A percentile compares a stretch with the other conserved stretches of the same genome.
phyloP scores from a whole-genome alignment of 2,113 vertebrate genomes.

The Hystrix cristata region DNA sequence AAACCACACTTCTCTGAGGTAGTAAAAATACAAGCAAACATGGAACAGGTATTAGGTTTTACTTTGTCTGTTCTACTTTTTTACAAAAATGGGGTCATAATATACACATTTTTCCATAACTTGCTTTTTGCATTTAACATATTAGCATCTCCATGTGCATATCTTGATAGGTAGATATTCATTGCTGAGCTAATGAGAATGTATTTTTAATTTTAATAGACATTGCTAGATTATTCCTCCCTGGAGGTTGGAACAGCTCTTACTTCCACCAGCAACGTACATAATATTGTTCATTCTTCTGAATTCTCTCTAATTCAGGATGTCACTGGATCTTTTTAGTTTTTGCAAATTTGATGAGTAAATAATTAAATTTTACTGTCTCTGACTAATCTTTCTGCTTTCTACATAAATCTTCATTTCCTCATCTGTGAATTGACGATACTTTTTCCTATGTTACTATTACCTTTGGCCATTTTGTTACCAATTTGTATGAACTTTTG shows the following conservation, averaged over 20 bases:
- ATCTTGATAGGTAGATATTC: not conserved
- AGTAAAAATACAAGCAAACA: not conserved
- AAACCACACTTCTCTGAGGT: not conserved
- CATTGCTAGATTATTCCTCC: not conserved
- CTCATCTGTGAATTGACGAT: not conserved
- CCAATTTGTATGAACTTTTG: slow-evolving; percentile 16
- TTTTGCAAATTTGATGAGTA: not conserved
- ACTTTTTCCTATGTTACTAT: not conserved
- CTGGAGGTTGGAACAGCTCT: not conserved
- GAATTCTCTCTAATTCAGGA: not conserved
- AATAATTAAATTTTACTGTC: slow-evolving; percentile 18
- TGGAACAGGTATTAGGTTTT: not conserved
- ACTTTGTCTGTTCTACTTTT: not conserved
- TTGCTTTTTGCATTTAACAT: not conserved
- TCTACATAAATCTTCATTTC: slow-evolving; percentile 20
- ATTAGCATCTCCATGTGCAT: not conserved
- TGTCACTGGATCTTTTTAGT: not conserved
- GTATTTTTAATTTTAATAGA: not conserved
- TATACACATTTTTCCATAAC: not conserved
- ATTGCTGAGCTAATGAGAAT: not conserved
- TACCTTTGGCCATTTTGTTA: slow-evolving; percentile 19
- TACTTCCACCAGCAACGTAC: no score
- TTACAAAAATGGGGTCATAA: not conserved
- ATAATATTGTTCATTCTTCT: not conserved
- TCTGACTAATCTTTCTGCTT: not conserved